Evolutionary conservation across 2,797 vertebrate genomes (phyloP), one percentile per base, ranked within the genome.

Genomic region (Pempheris klunzingeri): DNA sequence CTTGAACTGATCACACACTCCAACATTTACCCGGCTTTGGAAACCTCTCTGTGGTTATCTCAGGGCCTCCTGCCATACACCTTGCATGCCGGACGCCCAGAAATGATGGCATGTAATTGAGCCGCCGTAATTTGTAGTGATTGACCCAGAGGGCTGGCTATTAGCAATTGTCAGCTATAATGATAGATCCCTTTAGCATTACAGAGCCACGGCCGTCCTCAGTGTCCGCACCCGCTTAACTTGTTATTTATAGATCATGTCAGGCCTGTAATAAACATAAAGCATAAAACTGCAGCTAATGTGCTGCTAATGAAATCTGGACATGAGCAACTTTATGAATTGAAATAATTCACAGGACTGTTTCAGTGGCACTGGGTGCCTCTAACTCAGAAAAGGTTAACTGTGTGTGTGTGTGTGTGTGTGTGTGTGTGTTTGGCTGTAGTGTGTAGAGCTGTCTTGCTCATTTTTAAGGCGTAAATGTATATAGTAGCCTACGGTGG

Each of bases 241-340:
- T 94, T 95, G 95, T 97, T 98, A 97, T 98, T 99, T 99, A 99
- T 98, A 97, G 97, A 98, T 95, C 95, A 95, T 98, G 97, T 97
- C 97, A 96, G 95, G 95, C 91, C 95, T 90, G 96, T 96, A 97
- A 98, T 99, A 99, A 98, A 98, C 97, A 97, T 97, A 96, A 97
- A 96, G 95, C 96, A 91, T 92, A 90, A 92, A 92, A 84, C 90
- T 86, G 94, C 95, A 93, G 96, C 96, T 99, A 98, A 99, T 98
- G 97, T 96, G 96, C 96, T 87, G 96, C 97, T 98, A 98, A 98
- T 99, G 96, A 99, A 98, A 98, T 97, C 96, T 96, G 96, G 97
- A 99, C 97, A 96, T 94, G 95, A 95, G 96, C 96, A 97, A 97
- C 95, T 97, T 98, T 98, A 96, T 96, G 96, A 98, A 98, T 97